These are phyloP conservation scores for Bugulina stolonifera DNA, from an alignment of 2,888 invertebrate genomes.

Conservation along the genomic window DNA sequence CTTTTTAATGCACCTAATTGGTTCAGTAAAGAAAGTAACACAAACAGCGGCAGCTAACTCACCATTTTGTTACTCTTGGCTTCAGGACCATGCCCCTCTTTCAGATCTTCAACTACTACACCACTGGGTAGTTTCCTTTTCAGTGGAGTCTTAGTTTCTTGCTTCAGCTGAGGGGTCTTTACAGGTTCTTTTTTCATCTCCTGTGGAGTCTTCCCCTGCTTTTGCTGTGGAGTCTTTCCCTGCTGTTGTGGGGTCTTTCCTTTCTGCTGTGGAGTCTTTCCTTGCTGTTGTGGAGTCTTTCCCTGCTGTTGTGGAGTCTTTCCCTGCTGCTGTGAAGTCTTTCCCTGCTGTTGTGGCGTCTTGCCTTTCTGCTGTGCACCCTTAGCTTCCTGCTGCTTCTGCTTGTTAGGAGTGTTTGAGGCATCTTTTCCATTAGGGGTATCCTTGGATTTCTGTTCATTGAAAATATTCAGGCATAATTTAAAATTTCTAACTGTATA, in stretches of 20 bases:
- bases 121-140: conserved; percentile 62
- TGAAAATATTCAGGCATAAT: too few relatives aligned
- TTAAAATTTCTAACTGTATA: too few relatives aligned
- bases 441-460: neutral
- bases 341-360: neutral
- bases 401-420: neutral
- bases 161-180: conserved; percentile 26
- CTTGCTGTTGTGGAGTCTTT: conserved; percentile 33
- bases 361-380: neutral
- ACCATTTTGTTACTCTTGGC: conserved; percentile 71
- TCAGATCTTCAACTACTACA: conserved; percentile 71
- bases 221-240: conserved; percentile 29
- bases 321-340: neutral
- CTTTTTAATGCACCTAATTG: too few relatives aligned
- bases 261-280: conserved; percentile 2
- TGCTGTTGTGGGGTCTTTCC: conserved; percentile 29
- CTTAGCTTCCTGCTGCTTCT: neutral
- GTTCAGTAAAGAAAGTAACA: too few relatives aligned
- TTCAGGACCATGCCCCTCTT: conserved; percentile 69
- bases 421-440: neutral
- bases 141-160: conserved; percentile 33
- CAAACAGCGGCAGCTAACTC: too few relatives aligned
- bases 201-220: neutral
- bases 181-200: neutral
- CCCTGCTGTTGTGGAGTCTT: conserved; percentile 23